These are phyloP conservation scores for Axis porcinus DNA, from an alignment of 2,113 vertebrate genomes.

Conservation along the genomic window DNA sequence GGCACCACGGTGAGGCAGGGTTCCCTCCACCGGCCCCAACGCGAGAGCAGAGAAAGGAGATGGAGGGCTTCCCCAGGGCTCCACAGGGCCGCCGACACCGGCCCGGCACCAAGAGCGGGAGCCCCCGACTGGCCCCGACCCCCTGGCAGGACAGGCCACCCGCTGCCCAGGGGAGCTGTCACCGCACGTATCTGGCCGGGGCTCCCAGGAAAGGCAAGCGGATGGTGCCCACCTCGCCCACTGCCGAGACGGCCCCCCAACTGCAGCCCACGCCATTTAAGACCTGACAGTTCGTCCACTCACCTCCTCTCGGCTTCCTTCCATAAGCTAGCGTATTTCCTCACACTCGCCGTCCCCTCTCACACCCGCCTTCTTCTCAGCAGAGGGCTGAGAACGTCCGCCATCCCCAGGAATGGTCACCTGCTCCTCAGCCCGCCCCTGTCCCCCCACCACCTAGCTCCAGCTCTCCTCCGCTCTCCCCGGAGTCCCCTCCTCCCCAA, in stretches of 20 bases:
- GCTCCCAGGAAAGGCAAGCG: background rate
- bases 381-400: background rate
- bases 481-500: background rate
- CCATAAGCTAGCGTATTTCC: background rate
- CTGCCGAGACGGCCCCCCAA: background rate
- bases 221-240: background rate
- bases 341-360: background rate
- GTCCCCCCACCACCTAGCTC: background rate
- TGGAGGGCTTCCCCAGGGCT: background rate
- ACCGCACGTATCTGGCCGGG: background rate
- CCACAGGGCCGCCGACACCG: background rate
- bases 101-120: background rate
- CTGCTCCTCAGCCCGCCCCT: background rate
- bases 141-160: fast-evolving
- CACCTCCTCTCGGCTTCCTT: background rate
- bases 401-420: background rate
- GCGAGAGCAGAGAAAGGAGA: background rate
- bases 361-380: too few relatives aligned
- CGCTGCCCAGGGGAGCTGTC: background rate
- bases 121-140: background rate
- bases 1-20: background rate
- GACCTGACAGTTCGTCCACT: background rate
- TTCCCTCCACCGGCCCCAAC: background rate
- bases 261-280: background rate
- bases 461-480: background rate